A percentile compares a stretch with the other conserved stretches of the same genome.
Evolutionary conservation across 2,797 vertebrate species (phyloP).

Genomic region (Carcharodon carcharias): DNA sequence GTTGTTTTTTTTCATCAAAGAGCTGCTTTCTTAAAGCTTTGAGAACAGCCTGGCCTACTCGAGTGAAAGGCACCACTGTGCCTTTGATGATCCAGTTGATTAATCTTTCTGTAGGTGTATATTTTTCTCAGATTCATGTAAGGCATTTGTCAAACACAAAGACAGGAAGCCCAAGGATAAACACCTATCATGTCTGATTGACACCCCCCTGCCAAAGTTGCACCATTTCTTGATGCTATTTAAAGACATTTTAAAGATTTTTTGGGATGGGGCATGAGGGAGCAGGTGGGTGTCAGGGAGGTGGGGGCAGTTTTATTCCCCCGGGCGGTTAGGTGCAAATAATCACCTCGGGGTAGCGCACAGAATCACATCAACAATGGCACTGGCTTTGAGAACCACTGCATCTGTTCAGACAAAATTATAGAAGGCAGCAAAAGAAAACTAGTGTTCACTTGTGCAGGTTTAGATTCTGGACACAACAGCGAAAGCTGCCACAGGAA

Average conservation of each 20-base stretch:
- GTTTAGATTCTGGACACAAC: too few species aligned
- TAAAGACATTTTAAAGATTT: background rate
- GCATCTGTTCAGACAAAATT: background rate
- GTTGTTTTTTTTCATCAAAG: background rate
- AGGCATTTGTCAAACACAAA: background rate
- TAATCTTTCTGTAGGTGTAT: background rate
- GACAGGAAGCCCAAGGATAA: background rate
- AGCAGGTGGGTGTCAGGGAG: background rate
- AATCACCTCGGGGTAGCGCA: background rate
- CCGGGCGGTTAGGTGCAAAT: background rate
- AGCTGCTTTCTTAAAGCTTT: too few species aligned
- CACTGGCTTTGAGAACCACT: background rate
- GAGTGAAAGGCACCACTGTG: background rate
- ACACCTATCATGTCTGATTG: too few species aligned
- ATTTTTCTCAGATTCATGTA: background rate
- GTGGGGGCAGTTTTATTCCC: background rate
- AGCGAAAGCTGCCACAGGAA: too few species aligned
- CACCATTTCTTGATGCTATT: background rate
- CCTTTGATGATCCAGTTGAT: background rate
- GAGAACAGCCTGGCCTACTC: background rate
- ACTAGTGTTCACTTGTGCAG: too few species aligned
- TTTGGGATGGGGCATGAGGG: background rate
- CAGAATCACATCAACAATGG: background rate
- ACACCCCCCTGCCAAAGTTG: too few species aligned
- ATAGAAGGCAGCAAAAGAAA: too few species aligned